Evolutionary conservation across 2,797 vertebrate genomes (phyloP), one percentile per base, ranked within the genome.

Genomic region (Leptatherina wallacei): DNA sequence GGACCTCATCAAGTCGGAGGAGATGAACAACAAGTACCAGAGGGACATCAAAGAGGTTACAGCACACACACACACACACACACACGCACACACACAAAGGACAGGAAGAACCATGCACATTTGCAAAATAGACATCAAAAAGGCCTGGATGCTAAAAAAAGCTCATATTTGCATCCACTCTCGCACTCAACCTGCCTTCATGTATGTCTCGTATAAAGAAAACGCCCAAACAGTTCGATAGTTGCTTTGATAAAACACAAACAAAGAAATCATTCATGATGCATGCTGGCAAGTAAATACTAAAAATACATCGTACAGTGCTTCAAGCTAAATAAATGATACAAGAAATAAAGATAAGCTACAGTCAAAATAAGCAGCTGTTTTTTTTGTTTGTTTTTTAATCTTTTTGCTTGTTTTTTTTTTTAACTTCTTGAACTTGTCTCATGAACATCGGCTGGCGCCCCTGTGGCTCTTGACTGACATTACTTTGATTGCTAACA

Each of bases 1-100:
- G 81, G 98, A 99, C 76, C 96, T 99, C 83, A 96, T 97, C 93
- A 99, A 98, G 94, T 97, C 97, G 0, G 98, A 99, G 91, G 97
- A 99, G 93, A 96, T 99, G 96, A 99, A 97, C 93, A 97, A 84
- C 86, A 99, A 97, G 94, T 98, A 98, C 94, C 97, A 99, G 93
- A 96, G 97, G 90, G 98, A 99, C 91, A 98, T 98, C 81, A 96
- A 97, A 91, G 98, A 99, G 97, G 98, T 99, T 93, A 92, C 90
- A 44, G 55, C 47, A 33, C 67, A 47, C 42, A 59, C 65, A 44
- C 60, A 68, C 57, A 63, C 64, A 65, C 63, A n/a, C 60, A 55
- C 47, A 72, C 30, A 42, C 27, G 33, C 67, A 47, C 58, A 66
- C 60, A 64, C 56, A 40, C 24, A 35, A n/a, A 33, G 33, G 35